Evolutionary conservation across 2,797 vertebrate species (phyloP).

Genomic region (Coendou prehensilis): DNA sequence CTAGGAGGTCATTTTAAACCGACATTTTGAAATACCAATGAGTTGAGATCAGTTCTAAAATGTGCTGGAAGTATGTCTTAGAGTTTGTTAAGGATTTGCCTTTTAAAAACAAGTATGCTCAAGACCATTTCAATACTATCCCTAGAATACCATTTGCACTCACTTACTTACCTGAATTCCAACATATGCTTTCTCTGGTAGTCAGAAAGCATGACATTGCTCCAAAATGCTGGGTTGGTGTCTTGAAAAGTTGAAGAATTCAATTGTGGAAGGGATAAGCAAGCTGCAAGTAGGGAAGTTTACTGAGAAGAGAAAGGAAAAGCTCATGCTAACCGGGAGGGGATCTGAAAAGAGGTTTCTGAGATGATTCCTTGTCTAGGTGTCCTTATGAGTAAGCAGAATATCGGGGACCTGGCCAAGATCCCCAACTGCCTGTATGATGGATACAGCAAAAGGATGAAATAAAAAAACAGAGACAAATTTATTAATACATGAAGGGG

Average conservation of each 20-base stretch:
- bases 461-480: too few relatives aligned
- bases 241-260: neutral
- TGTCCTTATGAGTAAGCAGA: neutral
- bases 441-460: too few relatives aligned
- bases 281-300: neutral
- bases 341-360: neutral
- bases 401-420: too few relatives aligned
- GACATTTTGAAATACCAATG: neutral
- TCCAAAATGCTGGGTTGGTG: neutral
- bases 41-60: neutral
- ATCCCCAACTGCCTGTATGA: too few relatives aligned
- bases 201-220: neutral
- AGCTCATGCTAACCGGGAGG: neutral
- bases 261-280: neutral
- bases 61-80: neutral
- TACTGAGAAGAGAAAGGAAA: neutral
- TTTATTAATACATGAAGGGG: too few relatives aligned
- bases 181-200: neutral
- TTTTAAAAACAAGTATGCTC: neutral
- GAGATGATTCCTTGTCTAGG: neutral
- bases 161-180: neutral
- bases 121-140: neutral
- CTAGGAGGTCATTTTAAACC: neutral
- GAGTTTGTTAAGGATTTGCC: slow-evolving; percentile 11
- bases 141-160: neutral